Percentiles rank a stretch among this genome's conserved stretches.
phyloP scores from a whole-genome alignment of 2,888 invertebrate genomes.

The Philopedon plagiatum region DNA sequence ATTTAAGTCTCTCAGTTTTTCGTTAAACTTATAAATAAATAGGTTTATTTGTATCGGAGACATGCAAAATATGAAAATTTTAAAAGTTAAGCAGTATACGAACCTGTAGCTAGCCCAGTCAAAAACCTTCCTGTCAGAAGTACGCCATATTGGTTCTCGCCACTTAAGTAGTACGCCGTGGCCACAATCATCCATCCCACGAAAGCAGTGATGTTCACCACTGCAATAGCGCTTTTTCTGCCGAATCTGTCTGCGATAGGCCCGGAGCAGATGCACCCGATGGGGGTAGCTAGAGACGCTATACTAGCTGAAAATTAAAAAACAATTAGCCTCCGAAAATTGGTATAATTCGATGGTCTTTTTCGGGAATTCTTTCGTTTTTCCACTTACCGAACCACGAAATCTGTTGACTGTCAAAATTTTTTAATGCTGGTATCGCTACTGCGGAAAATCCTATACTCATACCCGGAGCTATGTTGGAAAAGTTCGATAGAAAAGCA shows the following conservation, averaged over 20 bases:
- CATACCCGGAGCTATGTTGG: slow-evolving; percentile 73
- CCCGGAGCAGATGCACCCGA: slow-evolving; percentile 72
- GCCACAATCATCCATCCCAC: slow-evolving; percentile 72
- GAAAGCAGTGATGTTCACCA: slow-evolving; percentile 69
- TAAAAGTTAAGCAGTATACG: not conserved
- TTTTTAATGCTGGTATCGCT: slow-evolving; percentile 68
- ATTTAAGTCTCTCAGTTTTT: too few species aligned
- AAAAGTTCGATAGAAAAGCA: slow-evolving; percentile 70
- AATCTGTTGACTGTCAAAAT: slow-evolving; percentile 66
- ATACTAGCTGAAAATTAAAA: slow-evolving; percentile 69
- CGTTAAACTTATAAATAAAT: too few species aligned
- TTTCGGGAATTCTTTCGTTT: not conserved
- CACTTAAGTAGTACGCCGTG: slow-evolving; percentile 61
- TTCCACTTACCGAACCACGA: slow-evolving; percentile 73
- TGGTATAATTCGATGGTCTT: not conserved
- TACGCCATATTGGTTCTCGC: slow-evolving; percentile 61
- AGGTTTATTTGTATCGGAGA: too few species aligned
- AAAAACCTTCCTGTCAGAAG: slow-evolving; percentile 69
- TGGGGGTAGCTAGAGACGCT: slow-evolving; percentile 71
- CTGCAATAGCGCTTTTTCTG: slow-evolving; percentile 69
- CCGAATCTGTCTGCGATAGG: slow-evolving; percentile 71
- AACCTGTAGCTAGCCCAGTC: slow-evolving; percentile 70
- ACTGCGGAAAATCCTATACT: slow-evolving; percentile 74
- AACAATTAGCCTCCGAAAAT: not conserved
- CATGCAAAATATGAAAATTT: too few species aligned